These are phyloP conservation scores for Channallabes apus DNA, from an alignment of 2,797 vertebrate species.

Conservation along the genomic window DNA sequence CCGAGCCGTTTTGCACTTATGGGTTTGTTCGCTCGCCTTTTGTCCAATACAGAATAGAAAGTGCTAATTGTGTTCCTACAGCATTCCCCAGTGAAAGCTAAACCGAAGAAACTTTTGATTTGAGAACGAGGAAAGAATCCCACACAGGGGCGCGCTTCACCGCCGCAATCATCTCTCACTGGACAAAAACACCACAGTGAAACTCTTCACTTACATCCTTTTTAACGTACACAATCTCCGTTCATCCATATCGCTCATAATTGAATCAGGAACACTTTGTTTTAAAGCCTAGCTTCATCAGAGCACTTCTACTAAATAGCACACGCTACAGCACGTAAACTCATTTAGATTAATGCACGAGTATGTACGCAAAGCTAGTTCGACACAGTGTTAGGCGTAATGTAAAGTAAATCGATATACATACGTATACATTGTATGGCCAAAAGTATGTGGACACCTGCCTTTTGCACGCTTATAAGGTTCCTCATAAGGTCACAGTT, in stretches of 20 bases:
- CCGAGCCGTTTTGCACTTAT: not conserved
- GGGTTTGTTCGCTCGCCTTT: not conserved
- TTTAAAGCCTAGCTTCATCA: not conserved
- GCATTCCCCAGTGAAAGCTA: constrained; percentile 16
- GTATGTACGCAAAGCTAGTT: not conserved
- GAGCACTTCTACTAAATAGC: not conserved
- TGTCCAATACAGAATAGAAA: not conserved
- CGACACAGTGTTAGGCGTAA: not conserved
- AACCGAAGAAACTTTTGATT: constrained; percentile 9
- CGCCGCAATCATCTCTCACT: not conserved
- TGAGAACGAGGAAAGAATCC: not conserved
- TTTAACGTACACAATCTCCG: not conserved
- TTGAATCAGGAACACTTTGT: not conserved
- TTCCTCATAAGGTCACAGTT: not conserved
- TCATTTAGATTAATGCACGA: not conserved
- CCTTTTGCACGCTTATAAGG: not conserved
- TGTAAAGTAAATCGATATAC: not conserved
- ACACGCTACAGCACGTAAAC: not conserved
- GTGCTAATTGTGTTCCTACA: constrained; percentile 32
- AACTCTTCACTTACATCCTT: not conserved
- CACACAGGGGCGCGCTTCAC: not conserved
- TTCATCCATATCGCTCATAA: not conserved
- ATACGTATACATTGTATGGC: not conserved
- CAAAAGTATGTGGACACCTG: too few relatives aligned
- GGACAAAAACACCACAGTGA: not conserved